Conservation (phyloP, 2,113 vertebrate species). For the Lethenteron reissneri region DNA sequence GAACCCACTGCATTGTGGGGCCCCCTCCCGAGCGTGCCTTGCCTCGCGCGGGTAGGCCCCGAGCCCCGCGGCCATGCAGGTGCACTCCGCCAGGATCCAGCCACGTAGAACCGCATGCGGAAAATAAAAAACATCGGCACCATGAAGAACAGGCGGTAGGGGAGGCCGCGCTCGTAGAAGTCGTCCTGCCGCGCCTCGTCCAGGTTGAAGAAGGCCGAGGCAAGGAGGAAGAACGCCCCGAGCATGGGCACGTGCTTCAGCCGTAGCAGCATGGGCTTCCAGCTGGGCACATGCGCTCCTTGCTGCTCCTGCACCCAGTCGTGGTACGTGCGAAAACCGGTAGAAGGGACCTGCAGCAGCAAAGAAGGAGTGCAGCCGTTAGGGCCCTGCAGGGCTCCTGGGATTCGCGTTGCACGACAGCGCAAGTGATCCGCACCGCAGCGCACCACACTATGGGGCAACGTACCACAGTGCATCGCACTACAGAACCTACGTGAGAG, state of each 20-base stretch:
- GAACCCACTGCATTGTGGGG: conserved; percentile 36
- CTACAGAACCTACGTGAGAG: background rate
- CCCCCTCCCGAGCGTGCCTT: conserved; percentile 47
- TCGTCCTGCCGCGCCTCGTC: conserved; percentile 36
- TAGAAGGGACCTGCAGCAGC: conserved; percentile 44
- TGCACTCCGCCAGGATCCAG: conserved; percentile 57
- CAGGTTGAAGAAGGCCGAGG: conserved; percentile 39
- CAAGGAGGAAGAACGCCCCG: conserved; percentile 33
- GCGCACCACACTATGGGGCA: too few relatives aligned
- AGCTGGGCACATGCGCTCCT: conserved; percentile 30
- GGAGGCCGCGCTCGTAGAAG: conserved; percentile 33
- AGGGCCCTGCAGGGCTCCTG: too few relatives aligned
- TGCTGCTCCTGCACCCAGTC: conserved; percentile 51
- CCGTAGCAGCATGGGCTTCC: conserved; percentile 32
- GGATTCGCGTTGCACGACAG: too few relatives aligned
- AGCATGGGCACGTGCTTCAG: conserved; percentile 40
- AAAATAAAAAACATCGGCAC: conserved; percentile 52
- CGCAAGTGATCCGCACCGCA: too few relatives aligned
- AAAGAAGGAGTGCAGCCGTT: too few relatives aligned
- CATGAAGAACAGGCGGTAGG: conserved; percentile 58
- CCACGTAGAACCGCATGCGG: conserved; percentile 64
- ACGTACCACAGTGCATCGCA: too few relatives aligned
- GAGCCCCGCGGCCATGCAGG: conserved; percentile 52
- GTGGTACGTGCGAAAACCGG: conserved; percentile 42
- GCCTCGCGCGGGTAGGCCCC: conserved; percentile 53